phyloP scores from a whole-genome alignment of 2,888 invertebrate species.

The Crematogaster levior region DNA sequence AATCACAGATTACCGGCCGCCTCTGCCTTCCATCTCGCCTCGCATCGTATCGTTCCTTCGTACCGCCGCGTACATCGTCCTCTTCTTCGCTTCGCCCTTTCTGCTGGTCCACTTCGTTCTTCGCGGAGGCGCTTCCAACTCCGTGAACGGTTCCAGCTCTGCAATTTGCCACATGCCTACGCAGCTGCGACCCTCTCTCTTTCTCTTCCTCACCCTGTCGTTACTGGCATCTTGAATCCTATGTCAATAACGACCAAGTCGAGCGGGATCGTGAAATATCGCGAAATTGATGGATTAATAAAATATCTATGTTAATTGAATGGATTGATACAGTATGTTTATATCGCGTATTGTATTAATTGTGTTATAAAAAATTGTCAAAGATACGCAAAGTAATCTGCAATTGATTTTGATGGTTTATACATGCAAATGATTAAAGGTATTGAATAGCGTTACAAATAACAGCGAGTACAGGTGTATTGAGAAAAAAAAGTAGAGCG shows the following conservation, averaged over 20 bases:
- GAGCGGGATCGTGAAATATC: slow-evolving; percentile 40
- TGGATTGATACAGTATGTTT: neutral
- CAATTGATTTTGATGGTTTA: neutral
- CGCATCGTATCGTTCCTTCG: slow-evolving; percentile 17
- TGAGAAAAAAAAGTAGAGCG: neutral
- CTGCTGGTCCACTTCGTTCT: slow-evolving; percentile 59
- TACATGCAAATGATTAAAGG: neutral
- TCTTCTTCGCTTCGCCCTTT: slow-evolving; percentile 56
- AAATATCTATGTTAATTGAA: slow-evolving; percentile 33
- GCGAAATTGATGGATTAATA: slow-evolving; percentile 51
- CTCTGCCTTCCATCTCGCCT: slow-evolving; percentile 66
- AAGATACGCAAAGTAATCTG: neutral
- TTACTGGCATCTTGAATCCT: slow-evolving; percentile 52
- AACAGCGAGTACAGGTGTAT: neutral
- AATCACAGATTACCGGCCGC: slow-evolving; percentile 83
- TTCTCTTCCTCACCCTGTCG: slow-evolving; percentile 49
- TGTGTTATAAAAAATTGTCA: neutral
- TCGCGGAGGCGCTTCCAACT: slow-evolving; percentile 68
- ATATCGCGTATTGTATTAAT: neutral
- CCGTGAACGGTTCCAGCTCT: slow-evolving; percentile 66
- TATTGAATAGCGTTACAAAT: neutral
- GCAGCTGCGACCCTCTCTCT: slow-evolving; percentile 60
- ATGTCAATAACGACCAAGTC: slow-evolving; percentile 63
- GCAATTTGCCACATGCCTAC: slow-evolving; percentile 83
- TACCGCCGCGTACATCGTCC: slow-evolving; percentile 69